Base-by-base conservation (phyloP, 2,797 vertebrate species). In the Denticeps clupeoides region DNA sequence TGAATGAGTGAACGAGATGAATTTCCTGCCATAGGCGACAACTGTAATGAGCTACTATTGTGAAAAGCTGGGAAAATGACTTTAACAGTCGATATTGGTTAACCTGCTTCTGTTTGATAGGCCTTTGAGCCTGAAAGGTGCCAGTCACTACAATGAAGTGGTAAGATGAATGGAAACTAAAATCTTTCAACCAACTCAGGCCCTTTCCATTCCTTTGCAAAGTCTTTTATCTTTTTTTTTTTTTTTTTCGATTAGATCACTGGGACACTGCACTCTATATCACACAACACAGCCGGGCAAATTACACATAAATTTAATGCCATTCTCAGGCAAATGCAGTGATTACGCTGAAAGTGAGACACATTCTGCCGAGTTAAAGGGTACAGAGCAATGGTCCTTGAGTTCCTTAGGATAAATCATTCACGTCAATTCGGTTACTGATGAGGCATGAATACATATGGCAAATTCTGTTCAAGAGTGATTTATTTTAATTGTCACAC, bases 401-500 rank as follows among this genome's bases (percentile, higher is more conserved):
- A 76, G 79, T 86, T 85, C 66, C 74, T 77, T 68, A 52, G 82
- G 83, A 88, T 85, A 77, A 79, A 75, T 86, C 79, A 75, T 80
- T 82, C 78, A 80, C 81, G 75, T 87, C 82, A 83, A 81, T 87
- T 84, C 86, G 45, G 76, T 82, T 82, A 82, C 84, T 84, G 87
- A 88, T 89, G 87, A 90, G 82, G 86, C 85, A 84, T 89, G 85
- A 85, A 87, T 85, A 76, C 74, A 79, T 84, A 86, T 72, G 77
- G 80, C 64, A 69, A 78, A 75, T 85, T 87, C 77, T 81, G 79
- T 79, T 82, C 78, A 75, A 72, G 82, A 73, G 74, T 86, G 86
- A 92, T 92, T 91, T 85, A 88, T 91, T 89, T 86, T 89, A 89
- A 90, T 91, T 90, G 86, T 88, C 87, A 87, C 83, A 78, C 65